These are phyloP conservation scores for Micromys minutus DNA, from an alignment of 2,113 vertebrate genomes.

Conservation along the genomic window DNA sequence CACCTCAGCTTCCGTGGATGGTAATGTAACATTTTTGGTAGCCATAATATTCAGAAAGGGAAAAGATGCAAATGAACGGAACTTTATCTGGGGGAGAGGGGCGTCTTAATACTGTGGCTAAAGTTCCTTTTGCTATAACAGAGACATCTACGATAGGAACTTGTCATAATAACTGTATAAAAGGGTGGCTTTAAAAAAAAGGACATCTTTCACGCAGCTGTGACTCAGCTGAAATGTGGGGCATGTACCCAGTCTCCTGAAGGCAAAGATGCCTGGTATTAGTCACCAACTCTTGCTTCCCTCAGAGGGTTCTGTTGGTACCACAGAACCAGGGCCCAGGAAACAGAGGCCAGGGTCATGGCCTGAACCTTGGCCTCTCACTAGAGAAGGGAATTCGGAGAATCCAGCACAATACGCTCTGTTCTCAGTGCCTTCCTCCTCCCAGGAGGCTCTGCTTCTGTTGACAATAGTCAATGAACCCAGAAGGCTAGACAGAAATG, in stretches of 20 bases:
- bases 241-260: neutral
- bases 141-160: conserved; percentile 18
- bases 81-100: conserved; percentile 7
- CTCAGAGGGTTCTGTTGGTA: no score
- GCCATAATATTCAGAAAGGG: conserved; percentile 35
- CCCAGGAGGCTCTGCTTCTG: neutral
- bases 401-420: neutral
- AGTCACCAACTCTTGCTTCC: neutral
- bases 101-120: neutral
- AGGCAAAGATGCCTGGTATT: neutral
- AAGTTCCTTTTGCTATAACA: conserved; percentile 44
- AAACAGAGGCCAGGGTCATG: neutral
- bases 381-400: neutral
- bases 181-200: neutral
- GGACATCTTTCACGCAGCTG: neutral
- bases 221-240: neutral
- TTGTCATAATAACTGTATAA: conserved; percentile 3
- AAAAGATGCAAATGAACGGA: conserved; percentile 55
- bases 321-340: neutral
- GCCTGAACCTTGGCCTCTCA: neutral
- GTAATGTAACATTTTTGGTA: conserved; percentile 62
- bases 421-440: neutral
- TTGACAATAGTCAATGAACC: neutral
- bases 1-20: conserved; percentile 54
- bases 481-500: neutral